Percentiles rank a stretch among this genome's conserved stretches.
Conservation (phyloP, 2,797 vertebrate genomes). For the Taeniopygia guttata region DNA sequence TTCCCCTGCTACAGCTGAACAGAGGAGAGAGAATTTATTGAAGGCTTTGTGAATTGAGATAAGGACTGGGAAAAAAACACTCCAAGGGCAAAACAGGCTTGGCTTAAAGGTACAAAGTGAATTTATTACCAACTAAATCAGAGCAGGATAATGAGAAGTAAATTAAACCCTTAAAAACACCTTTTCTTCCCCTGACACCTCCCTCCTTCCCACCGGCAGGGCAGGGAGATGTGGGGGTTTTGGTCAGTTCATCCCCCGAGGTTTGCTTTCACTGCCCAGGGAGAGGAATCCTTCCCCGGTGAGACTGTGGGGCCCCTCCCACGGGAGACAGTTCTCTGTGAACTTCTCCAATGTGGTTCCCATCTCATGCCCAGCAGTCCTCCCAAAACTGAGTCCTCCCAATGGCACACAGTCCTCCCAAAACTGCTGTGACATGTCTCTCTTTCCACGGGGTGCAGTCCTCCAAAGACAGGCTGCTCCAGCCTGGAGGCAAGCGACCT, state of each 20-base stretch:
- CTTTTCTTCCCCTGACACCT: background rate
- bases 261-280: background rate
- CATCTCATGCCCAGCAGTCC: background rate
- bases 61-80: background rate
- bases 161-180: background rate
- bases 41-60: background rate
- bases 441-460: background rate
- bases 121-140: background rate
- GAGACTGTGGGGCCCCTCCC: fast-evolving
- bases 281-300: background rate
- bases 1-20: background rate
- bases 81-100: background rate
- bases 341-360: fast-evolving
- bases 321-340: fast-evolving
- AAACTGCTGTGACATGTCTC: fast-evolving
- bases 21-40: background rate
- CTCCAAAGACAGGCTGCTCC: background rate
- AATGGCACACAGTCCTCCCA: background rate
- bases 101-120: background rate
- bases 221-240: fast-evolving
- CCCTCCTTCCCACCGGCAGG: fast-evolving
- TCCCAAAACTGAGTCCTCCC: too few relatives aligned
- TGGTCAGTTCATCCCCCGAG: background rate
- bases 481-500: background rate
- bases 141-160: background rate